Percentiles rank a stretch among this genome's conserved stretches.
These are phyloP conservation scores for Salmo trutta DNA, from an alignment of 2,797 vertebrate genomes.

Conservation along the genomic window DNA sequence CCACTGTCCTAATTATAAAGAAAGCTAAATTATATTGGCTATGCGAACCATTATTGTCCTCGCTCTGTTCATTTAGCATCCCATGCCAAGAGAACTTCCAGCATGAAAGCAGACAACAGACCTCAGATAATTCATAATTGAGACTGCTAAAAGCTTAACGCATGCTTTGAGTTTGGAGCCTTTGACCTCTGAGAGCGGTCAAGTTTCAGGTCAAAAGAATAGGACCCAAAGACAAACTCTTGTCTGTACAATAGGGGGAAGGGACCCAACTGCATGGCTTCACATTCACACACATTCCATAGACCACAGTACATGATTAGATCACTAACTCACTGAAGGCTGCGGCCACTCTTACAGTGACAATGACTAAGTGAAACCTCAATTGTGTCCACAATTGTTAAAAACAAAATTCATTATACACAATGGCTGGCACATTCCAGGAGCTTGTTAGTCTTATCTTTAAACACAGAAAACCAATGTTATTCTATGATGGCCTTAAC, in stretches of 20 bases:
- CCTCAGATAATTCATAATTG: constrained; percentile 50
- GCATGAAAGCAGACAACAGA: constrained; percentile 57
- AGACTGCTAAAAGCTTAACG: constrained; percentile 44
- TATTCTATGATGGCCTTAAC: constrained; percentile 9
- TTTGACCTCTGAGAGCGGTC: constrained; percentile 64
- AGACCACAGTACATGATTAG: constrained; percentile 55
- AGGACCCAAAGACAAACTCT: constrained; percentile 52
- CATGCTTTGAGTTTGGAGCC: constrained; percentile 52
- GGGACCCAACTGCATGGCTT: constrained; percentile 6
- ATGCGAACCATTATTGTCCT: constrained; percentile 30
- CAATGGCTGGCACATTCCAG: constrained; percentile 25
- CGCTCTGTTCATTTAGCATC: constrained; percentile 42
- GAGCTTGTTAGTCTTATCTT: constrained; percentile 20
- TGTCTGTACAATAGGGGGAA: constrained; percentile 50
- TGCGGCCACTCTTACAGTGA: constrained; percentile 47
- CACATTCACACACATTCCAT: constrained; percentile 18
- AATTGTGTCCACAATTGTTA: constrained; percentile 37
- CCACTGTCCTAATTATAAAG: constrained; percentile 14
- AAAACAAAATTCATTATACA: constrained; percentile 40
- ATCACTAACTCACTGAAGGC: constrained; percentile 41
- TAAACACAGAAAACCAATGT: constrained; percentile 11
- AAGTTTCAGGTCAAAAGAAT: constrained; percentile 66
- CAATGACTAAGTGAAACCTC: constrained; percentile 49
- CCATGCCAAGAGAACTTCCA: constrained; percentile 56
- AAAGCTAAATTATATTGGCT: constrained; percentile 9